Evolutionary conservation across 53 echinoderm and acorn worm species (phyloP), one percentile per base, ranked within the genome.

Genomic region (Actinopyga echinites): DNA sequence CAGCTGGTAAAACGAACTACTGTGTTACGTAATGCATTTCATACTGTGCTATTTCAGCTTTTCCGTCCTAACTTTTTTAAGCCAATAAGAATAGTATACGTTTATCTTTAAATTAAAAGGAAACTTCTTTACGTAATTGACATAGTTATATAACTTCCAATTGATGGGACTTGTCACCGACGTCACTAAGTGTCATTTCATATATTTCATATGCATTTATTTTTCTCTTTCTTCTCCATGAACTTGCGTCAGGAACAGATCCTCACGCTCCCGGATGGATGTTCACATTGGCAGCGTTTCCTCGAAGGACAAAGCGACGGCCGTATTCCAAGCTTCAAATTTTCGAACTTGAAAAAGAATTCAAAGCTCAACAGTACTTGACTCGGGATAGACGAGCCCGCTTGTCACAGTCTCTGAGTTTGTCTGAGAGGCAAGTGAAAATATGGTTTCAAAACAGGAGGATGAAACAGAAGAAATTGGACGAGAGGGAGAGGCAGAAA

Each of bases 361-460:
- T 97, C 64, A 89, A 92, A n/a, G 92, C 83, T 45, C 95, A 97
- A 57, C 90, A 87, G 94, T 97, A 97, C 71, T 89, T 97, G 62
- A 97, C 94, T 15, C 80, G 94, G 56, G 94, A 97, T 17, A 81
- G 97, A 26, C 71, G 97, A n/a, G 85, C 89, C 36, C 79, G 93
- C 34, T 75, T 97, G 31, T 89, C 97, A 30, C 92, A 88, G 64
- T 83, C 87, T 21, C 79, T 97, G 5, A 89, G 89, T 77, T 77
- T 97, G 42, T 85, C 90, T 9, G 97, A 97, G 87, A 66, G 97
- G 49, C 97, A 97, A 74, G 87, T 97, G 33, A 97, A 97, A 83
- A 97, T 97, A 22, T 97, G 97, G 97, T 97, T 97, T 63, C 97
- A 97, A 79, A 97, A 97, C 73, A 71, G 97, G 24, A 81, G 97